Conservation (phyloP, 2,113 vertebrate species). For the Orientallactaga bullata region DNA sequence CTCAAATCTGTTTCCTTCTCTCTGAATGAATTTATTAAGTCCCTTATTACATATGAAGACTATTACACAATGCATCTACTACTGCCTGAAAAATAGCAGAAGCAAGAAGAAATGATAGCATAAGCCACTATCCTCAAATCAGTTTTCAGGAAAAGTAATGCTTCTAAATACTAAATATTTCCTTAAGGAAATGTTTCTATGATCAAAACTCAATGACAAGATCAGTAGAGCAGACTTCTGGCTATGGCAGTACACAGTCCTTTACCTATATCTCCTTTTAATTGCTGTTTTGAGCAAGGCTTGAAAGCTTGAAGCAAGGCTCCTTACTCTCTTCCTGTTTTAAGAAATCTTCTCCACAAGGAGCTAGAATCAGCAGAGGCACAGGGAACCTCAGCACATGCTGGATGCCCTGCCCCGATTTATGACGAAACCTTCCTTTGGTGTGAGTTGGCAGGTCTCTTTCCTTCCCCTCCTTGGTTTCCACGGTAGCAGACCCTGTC, state of each 20-base stretch:
- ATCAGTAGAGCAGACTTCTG: neutral
- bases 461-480: slow-evolving; percentile 81
- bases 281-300: slow-evolving; percentile 16
- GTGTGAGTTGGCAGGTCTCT: slow-evolving; percentile 71
- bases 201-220: slow-evolving; percentile 2
- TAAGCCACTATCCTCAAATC: neutral
- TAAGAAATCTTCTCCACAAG: neutral
- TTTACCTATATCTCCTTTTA: slow-evolving; percentile 17
- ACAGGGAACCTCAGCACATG: neutral
- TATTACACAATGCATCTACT: neutral
- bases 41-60: neutral
- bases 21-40: slow-evolving; percentile 4
- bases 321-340: neutral
- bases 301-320: slow-evolving; percentile 9
- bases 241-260: neutral
- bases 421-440: slow-evolving; percentile 77
- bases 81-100: neutral
- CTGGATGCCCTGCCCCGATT: slow-evolving; percentile 21
- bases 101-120: neutral
- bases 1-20: neutral
- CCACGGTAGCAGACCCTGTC: slow-evolving; percentile 48
- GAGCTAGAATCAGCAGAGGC: neutral
- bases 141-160: neutral
- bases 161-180: neutral
- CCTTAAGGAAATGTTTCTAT: neutral